A percentile compares a stretch with the other conserved stretches of the same genome.
These are phyloP conservation scores for Scolopax rusticola DNA, from an alignment of 2,797 vertebrate species.

Conservation along the genomic window DNA sequence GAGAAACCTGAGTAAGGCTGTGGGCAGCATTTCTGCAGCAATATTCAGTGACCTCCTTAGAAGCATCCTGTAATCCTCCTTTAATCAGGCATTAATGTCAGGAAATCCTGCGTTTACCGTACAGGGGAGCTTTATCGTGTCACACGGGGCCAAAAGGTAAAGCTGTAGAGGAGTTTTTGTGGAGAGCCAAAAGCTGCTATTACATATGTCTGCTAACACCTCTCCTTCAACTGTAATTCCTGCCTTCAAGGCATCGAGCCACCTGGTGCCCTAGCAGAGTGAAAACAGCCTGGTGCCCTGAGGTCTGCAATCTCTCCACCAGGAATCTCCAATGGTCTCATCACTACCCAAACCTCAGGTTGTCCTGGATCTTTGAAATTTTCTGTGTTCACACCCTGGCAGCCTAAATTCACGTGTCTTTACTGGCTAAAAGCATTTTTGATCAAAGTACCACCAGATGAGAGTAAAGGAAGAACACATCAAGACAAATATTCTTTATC, in stretches of 20 bases:
- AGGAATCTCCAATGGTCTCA: accelerated
- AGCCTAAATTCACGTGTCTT: neutral
- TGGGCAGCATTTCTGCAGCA: neutral
- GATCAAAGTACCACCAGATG: neutral
- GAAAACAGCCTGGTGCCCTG: neutral
- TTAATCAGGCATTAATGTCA: neutral
- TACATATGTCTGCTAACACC: neutral
- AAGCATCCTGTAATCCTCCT: neutral
- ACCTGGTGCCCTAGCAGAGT: neutral
- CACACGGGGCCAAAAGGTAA: neutral
- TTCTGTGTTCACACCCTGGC: neutral
- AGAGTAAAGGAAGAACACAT: neutral
- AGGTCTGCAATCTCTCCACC: neutral
- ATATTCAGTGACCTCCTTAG: neutral
- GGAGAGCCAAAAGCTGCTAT: neutral
- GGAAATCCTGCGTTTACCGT: neutral
- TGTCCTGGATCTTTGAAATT: neutral
- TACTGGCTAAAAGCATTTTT: neutral
- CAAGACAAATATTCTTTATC: neutral
- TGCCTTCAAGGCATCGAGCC: neutral
- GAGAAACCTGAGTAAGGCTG: neutral
- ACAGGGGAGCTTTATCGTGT: neutral
- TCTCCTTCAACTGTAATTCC: neutral
- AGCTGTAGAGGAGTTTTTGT: neutral
- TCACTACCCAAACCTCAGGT: neutral